phyloP scores from a whole-genome alignment of 2,888 invertebrate genomes.

The Melieria omissa region DNA sequence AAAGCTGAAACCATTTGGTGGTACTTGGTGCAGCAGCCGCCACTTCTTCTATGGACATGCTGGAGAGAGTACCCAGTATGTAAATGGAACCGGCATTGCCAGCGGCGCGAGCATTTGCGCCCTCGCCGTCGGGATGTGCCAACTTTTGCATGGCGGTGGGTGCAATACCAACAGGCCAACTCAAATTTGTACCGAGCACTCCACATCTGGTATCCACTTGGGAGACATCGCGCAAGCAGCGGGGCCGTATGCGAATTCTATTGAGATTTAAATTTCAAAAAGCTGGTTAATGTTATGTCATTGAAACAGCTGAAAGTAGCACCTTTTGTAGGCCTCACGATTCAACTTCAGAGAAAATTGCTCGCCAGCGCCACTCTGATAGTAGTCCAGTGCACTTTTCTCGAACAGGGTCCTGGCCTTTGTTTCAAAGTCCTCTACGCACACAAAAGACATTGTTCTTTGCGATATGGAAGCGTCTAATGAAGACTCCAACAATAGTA shows the following conservation, averaged over 20 bases:
- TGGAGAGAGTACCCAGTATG: constrained; percentile 87
- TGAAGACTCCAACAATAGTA: not conserved
- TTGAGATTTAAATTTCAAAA: not conserved
- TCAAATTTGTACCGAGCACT: constrained; percentile 74
- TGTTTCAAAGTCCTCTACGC: constrained; percentile 81
- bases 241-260: constrained; percentile 75
- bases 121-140: constrained; percentile 91
- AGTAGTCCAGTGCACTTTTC: constrained; percentile 82
- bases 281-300: not conserved
- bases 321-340: constrained; percentile 77
- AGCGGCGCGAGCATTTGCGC: constrained; percentile 87
- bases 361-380: constrained; percentile 85
- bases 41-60: constrained; percentile 89
- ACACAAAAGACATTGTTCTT: constrained; percentile 68
- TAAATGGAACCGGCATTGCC: constrained; percentile 79
- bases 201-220: constrained; percentile 72
- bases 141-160: constrained; percentile 93
- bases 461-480: not conserved
- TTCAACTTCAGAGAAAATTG: constrained; percentile 81
- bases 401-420: constrained; percentile 75
- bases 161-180: constrained; percentile 83
- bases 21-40: constrained; percentile 79
- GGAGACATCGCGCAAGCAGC: constrained; percentile 80
- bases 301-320: not conserved
- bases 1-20: constrained; percentile 91